A percentile compares a stretch with the other conserved stretches of the same genome.
Evolutionary conservation across 2,888 invertebrate genomes (phyloP).

Genomic region (Melitaea athalia): DNA sequence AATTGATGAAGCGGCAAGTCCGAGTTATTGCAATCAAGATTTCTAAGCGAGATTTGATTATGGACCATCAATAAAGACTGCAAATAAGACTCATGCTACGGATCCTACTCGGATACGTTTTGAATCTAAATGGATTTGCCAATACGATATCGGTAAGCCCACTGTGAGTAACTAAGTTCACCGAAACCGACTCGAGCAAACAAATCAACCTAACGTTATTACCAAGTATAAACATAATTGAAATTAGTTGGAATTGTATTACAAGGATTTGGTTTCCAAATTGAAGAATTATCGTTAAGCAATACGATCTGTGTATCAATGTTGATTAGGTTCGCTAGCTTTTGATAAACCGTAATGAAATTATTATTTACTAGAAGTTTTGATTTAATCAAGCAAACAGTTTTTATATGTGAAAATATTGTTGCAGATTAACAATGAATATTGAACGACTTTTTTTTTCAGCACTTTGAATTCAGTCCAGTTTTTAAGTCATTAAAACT

Average conservation of each 20-base stretch:
- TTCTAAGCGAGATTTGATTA: slow-evolving; percentile 25
- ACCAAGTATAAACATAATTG: slow-evolving; percentile 36
- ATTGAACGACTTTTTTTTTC: background rate
- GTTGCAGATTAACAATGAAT: background rate
- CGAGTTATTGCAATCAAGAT: slow-evolving; percentile 36
- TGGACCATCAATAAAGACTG: slow-evolving; percentile 26
- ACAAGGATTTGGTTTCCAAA: slow-evolving; percentile 15
- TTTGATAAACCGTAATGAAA: background rate
- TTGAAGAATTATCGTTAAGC: slow-evolving; percentile 25
- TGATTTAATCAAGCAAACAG: background rate
- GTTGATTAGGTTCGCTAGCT: background rate
- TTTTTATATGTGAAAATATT: background rate
- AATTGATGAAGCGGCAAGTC: slow-evolving; percentile 28
- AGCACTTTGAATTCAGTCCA: background rate
- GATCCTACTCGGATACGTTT: slow-evolving; percentile 12
- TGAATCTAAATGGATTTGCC: slow-evolving; percentile 16
- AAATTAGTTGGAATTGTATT: slow-evolving; percentile 33
- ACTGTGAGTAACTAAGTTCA: slow-evolving; percentile 33
- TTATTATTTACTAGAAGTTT: slow-evolving; percentile 3
- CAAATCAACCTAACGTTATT: slow-evolving; percentile 37
- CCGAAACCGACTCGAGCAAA: slow-evolving; percentile 34
- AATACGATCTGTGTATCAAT: slow-evolving; percentile 18
- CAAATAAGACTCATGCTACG: slow-evolving; percentile 21
- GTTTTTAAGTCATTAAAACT: background rate
- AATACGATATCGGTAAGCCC: slow-evolving; percentile 25